phyloP scores from a whole-genome alignment of 2,888 invertebrate species.

The Chironomus tentans region DNA sequence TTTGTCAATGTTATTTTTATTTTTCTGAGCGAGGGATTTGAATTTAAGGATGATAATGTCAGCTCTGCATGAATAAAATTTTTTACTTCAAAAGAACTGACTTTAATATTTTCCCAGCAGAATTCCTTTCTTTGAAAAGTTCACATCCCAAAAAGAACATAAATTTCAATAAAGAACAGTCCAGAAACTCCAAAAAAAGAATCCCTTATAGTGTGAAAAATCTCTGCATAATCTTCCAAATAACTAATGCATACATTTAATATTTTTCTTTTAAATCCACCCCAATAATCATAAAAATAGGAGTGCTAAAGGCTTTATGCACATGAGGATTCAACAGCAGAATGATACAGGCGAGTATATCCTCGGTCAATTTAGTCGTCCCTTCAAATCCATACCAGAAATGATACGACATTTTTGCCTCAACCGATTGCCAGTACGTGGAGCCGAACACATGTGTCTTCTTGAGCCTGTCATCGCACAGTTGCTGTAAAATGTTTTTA shows the following conservation, averaged over 20 bases:
- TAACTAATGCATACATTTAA: background rate
- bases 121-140: background rate
- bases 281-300: conserved; percentile 48
- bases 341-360: conserved; percentile 69
- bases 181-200: no score
- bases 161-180: no score
- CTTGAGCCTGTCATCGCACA: conserved; percentile 85
- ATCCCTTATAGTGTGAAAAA: no score
- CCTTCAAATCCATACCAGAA: conserved; percentile 86
- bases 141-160: background rate
- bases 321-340: conserved; percentile 85
- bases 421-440: conserved; percentile 86
- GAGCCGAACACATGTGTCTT: conserved; percentile 93
- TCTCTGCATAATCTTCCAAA: background rate
- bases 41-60: no score
- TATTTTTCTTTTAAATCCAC: background rate
- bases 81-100: no score
- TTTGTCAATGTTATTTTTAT: no score
- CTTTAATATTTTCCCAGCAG: no score
- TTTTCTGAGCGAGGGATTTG: no score
- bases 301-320: conserved; percentile 92
- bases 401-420: conserved; percentile 90
- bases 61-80: no score
- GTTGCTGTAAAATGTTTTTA: conserved; percentile 48
- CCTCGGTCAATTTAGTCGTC: conserved; percentile 85